Evolutionary conservation across 2,888 invertebrate genomes (phyloP).

Genomic region (Acanthococcus lagerstroemiae): DNA sequence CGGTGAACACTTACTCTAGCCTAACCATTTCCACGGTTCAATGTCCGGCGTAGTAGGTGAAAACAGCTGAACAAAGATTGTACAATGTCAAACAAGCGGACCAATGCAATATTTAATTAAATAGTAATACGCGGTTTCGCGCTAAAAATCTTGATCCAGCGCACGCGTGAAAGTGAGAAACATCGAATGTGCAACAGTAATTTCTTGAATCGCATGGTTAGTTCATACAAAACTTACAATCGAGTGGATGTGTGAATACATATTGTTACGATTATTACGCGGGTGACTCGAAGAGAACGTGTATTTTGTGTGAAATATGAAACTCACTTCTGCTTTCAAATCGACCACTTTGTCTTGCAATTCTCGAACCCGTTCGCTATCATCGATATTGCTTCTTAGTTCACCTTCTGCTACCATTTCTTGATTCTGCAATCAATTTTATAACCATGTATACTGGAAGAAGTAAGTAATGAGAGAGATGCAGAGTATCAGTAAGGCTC

Average conservation of each 20-base stretch:
- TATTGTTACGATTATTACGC: background rate
- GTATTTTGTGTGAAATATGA: too few species aligned
- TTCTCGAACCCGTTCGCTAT: constrained; percentile 76
- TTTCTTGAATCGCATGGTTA: background rate
- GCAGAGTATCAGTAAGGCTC: too few species aligned
- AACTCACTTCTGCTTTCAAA: constrained; percentile 78
- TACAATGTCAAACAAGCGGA: too few species aligned
- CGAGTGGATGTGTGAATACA: background rate
- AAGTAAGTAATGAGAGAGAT: too few species aligned
- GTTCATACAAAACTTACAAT: background rate
- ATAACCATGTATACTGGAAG: too few species aligned
- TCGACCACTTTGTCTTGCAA: constrained; percentile 87
- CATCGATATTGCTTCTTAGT: constrained; percentile 72
- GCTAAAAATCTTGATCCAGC: too few species aligned
- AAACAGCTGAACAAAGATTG: constrained; percentile 58
- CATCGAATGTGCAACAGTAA: background rate
- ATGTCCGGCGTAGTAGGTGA: constrained; percentile 79
- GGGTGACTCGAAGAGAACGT: too few species aligned
- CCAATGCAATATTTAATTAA: background rate
- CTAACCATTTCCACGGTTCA: constrained; percentile 85
- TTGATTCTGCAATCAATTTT: constrained; percentile 63
- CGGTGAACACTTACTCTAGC: constrained; percentile 46
- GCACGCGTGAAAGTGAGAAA: too few species aligned
- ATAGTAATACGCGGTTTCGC: background rate
- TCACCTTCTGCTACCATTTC: constrained; percentile 90